Base-by-base conservation (phyloP, 2,113 vertebrate species). In the Anarhynchus alexandrinus region DNA sequence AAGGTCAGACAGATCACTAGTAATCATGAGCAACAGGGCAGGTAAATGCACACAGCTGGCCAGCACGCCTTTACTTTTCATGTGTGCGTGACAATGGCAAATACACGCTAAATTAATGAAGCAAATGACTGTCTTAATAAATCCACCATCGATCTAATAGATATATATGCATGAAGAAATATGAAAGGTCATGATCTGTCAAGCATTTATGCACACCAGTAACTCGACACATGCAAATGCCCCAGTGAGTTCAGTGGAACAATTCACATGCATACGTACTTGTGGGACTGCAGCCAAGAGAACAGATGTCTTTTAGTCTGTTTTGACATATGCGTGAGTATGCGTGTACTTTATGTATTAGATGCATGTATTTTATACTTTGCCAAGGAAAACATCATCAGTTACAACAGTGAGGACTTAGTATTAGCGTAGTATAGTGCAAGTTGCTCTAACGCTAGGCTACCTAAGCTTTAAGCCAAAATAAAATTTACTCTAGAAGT, bases 251-350 rank as follows among this genome's bases (percentile, higher is more conserved):
- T 94, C 74, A 77, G 40, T 89, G 71, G 81, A 94, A 89, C 54
- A 17, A 70, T 45, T 97, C 14, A 30, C 45, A 82, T 23, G 32
- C 64, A 70, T 12, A 29, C 78, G 78, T 54, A 55, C 90, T 95
- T 82, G 47, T 11, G 22, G 89, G 84, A 90, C 32, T 64, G 54
- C 15, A 90, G 91, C 95, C 96, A 93, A 94, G 29, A 47, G 38
- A 87, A 54, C 95, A 96, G 94, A 95, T 95, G 93, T 82, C 66
- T 86, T 94, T 91, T 80, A 77, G 49, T 95, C 73, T 94, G 71
- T 87, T 97, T 94, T 42, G 22, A 88, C 88, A 96, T 86, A 92
- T 51, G 67, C 38, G 0, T 96, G 82, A 92, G 66, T 78, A 81
- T 78, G 62, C 3, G 0, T 74, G 88, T 86, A 93, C 90, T 90